These are phyloP conservation scores for Limosa lapponica DNA, from an alignment of 2,797 vertebrate species.

Conservation along the genomic window DNA sequence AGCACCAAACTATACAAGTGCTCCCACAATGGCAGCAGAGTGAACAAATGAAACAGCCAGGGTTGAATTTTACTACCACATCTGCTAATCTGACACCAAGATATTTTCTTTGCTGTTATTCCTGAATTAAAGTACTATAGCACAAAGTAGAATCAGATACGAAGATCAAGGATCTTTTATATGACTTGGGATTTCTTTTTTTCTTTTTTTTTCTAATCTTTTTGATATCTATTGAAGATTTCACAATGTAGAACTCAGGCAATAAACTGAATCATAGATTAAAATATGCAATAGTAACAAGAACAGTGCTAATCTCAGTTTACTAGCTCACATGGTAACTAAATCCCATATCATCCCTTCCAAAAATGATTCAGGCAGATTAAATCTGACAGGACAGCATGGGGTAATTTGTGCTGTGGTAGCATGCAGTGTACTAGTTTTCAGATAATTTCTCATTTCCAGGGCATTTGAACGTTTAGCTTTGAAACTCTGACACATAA, in stretches of 20 bases:
- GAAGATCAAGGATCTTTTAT: neutral
- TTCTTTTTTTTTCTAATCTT: neutral
- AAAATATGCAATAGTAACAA: neutral
- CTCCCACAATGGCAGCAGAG: neutral
- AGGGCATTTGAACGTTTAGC: constrained; percentile 49
- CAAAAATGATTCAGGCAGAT: constrained; percentile 60
- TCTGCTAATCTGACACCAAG: neutral
- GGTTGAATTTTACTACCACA: neutral
- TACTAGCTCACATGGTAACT: constrained; percentile 6
- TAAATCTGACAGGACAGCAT: constrained; percentile 69
- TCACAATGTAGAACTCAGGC: neutral
- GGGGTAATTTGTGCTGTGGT: constrained; percentile 64
- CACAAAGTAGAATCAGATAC: neutral
- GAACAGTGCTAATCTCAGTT: constrained; percentile 17
- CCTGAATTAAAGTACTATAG: neutral
- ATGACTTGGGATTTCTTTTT: neutral
- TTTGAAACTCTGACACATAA: constrained; percentile 67
- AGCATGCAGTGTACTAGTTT: constrained; percentile 44
- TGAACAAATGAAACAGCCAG: neutral
- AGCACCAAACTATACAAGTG: neutral
- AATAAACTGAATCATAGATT: constrained; percentile 16
- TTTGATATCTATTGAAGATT: neutral
- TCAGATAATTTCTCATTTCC: constrained; percentile 71
- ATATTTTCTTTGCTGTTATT: neutral
- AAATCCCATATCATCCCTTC: constrained; percentile 52